A percentile compares a stretch with the other conserved stretches of the same genome.
phyloP scores from a whole-genome alignment of 2,888 invertebrate species.

The Heliconius hortense region DNA sequence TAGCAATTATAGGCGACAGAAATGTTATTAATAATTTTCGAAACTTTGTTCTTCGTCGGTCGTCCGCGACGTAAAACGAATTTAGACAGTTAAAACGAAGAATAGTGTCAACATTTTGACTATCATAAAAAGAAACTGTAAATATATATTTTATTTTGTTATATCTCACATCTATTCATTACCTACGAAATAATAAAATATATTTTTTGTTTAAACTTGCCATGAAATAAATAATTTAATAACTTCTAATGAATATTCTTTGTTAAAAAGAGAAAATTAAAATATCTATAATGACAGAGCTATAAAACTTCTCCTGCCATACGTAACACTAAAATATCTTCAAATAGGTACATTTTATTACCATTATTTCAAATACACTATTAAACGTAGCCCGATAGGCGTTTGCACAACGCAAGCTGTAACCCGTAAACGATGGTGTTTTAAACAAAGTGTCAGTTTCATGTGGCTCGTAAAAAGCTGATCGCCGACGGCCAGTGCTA shows the following conservation, averaged over 20 bases:
- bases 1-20: not conserved
- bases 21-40: not conserved
- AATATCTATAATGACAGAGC: not conserved
- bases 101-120: not conserved
- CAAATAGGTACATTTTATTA: constrained; percentile 15
- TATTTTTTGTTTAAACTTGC: not conserved
- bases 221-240: not conserved
- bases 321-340: constrained; percentile 16
- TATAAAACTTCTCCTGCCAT: constrained; percentile 1
- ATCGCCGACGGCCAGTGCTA: constrained; percentile 56
- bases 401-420: constrained; percentile 37
- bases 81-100: not conserved
- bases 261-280: not conserved
- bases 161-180: not conserved
- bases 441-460: constrained; percentile 47
- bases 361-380: constrained; percentile 5
- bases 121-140: not conserved
- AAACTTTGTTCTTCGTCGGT: not conserved
- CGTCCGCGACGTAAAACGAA: too few relatives aligned
- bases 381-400: constrained; percentile 30
- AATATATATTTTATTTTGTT: not conserved
- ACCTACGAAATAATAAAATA: not conserved
- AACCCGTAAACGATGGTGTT: constrained; percentile 30
- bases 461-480: constrained; percentile 49
- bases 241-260: not conserved